Evolutionary conservation across 2,797 vertebrate genomes (phyloP).

Genomic region (Ceryle rudis): DNA sequence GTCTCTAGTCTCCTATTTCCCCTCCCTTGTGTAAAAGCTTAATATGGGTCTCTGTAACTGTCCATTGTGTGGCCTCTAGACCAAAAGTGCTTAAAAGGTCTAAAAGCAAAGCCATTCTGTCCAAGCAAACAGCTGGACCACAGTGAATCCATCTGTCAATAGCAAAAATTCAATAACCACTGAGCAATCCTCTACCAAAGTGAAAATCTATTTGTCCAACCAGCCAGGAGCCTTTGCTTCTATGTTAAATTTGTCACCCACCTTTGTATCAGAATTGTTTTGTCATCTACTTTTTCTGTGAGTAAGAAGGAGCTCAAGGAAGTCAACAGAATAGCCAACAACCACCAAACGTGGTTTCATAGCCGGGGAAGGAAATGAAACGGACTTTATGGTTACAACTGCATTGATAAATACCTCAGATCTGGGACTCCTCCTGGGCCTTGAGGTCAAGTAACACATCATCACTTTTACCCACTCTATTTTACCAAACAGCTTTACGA

Average conservation of each 20-base stretch:
- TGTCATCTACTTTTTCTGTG: not conserved
- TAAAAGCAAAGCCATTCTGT: not conserved
- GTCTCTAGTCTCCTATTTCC: not conserved
- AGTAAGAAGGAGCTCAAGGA: not conserved
- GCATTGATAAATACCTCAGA: not conserved
- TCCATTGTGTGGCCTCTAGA: not conserved
- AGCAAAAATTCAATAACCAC: not conserved
- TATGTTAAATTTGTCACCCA: not conserved
- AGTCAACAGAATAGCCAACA: not conserved
- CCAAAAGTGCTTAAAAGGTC: not conserved
- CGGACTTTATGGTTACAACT: not conserved
- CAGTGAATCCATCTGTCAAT: conserved; percentile 1
- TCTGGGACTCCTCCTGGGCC: not conserved
- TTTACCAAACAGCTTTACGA: not conserved
- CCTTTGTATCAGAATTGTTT: not conserved
- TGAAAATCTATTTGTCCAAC: not conserved
- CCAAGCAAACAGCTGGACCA: conserved; percentile 24
- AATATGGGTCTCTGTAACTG: not conserved
- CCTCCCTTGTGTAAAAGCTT: not conserved
- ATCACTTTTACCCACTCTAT: not conserved
- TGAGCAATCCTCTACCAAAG: not conserved
- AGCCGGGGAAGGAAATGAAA: not conserved
- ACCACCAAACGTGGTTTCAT: not conserved
- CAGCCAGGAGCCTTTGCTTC: not conserved
- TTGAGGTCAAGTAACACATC: not conserved